Base-by-base conservation (phyloP, 2,113 vertebrate genomes). In the Syngnathus scovelli region DNA sequence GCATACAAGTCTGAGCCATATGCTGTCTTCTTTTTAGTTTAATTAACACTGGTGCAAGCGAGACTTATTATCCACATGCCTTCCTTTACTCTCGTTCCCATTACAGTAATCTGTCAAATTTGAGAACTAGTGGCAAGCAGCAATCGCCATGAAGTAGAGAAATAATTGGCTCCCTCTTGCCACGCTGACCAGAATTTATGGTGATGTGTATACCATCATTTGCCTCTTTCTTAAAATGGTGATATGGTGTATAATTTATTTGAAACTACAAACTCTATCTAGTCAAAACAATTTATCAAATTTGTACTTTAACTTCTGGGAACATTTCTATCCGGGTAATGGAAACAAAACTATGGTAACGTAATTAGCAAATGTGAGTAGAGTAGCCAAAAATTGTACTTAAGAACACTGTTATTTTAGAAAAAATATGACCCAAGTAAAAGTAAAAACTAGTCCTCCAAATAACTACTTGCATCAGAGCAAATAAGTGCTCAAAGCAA, bases 31-130 rank as follows among this genome's bases (percentile, higher is more conserved):
- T 51, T 27, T 62, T 75, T 48, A 0, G 18, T 73, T 75, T 84
- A 83, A 90, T 88, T 84, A 85, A 79, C 66, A 19, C 46, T 39
- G 6, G 39, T 18, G 10, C 49, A 68, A 71, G 56, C 54, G 59
- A 19, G 56, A 70, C 69, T 74, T 75, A 83, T 78, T 71, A 49
- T 76, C 66, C 72, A 51, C 46, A 67, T 27, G 11, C 66, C 41
- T 79, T 67, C 16, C 67, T 68, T 77, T 83, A 38, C 68, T 76
- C 27, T 49, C 72, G 2, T 0, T 3, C 27, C 27, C 3, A 33
- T 33, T 23, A 44, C 70, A 33, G 68, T 75, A 74, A 86, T 86
- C 73, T 58, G 39, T 61, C 72, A 63, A 70, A 73, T 58, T 79
- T 63, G 19, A 37, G 66, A 8, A 41, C 68, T 11, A 66, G 79